A percentile compares a stretch with the other conserved stretches of the same genome.
Conservation (phyloP, 2,888 invertebrate genomes). For the Dicyrtoma fusca region DNA sequence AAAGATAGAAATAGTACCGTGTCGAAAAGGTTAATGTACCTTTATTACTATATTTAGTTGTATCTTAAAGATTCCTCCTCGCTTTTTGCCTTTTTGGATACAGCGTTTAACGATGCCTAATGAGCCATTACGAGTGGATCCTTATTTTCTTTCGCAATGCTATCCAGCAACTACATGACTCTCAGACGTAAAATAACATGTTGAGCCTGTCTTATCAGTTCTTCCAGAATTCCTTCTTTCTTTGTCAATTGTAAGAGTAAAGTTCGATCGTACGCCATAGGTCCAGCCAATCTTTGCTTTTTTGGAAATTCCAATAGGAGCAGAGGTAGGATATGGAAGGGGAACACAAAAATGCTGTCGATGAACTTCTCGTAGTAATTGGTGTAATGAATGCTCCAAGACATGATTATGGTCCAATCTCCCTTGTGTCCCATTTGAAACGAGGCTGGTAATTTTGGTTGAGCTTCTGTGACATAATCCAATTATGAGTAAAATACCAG, state of each 20-base stretch:
- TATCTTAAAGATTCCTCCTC: too few species aligned
- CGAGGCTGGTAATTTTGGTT: conserved; percentile 64
- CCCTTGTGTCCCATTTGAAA: conserved; percentile 62
- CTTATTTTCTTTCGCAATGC: conserved; percentile 88
- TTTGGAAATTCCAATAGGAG: conserved; percentile 90
- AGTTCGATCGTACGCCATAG: conserved; percentile 83
- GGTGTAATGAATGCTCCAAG: conserved; percentile 94
- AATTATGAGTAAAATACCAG: conserved; percentile 89
- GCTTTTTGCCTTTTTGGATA: too few species aligned
- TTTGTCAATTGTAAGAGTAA: conserved; percentile 88
- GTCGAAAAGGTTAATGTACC: too few species aligned
- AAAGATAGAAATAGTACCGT: too few species aligned
- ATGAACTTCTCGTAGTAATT: conserved; percentile 87
- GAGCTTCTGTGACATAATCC: conserved; percentile 85
- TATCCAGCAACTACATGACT: conserved; percentile 90
- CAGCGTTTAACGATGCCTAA: conserved; percentile 93
- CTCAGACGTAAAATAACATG: conserved; percentile 90
- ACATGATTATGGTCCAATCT: conserved; percentile 87
- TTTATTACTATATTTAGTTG: too few species aligned
- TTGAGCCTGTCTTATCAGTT: conserved; percentile 94
- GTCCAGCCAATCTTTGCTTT: conserved; percentile 86
- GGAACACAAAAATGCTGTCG: conserved; percentile 90
- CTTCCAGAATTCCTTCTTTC: conserved; percentile 85
- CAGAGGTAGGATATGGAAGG: conserved; percentile 93
- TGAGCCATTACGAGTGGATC: conserved; percentile 94